Evolutionary conservation across 2,797 vertebrate species (phyloP).

Genomic region (Sebastes trivittatus): DNA sequence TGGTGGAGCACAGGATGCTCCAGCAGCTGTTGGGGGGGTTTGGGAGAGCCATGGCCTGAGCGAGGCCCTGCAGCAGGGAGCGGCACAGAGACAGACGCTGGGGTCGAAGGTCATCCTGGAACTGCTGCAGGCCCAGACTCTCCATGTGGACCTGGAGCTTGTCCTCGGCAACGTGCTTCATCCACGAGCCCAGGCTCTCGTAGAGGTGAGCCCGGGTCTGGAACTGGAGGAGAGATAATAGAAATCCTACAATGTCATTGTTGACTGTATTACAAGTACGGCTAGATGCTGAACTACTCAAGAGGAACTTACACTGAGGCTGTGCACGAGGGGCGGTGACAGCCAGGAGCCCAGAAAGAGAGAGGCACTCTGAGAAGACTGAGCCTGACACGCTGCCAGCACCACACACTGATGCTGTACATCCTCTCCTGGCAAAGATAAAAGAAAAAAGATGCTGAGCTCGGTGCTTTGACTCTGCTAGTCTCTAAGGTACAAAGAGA

Average conservation of each 20-base stretch:
- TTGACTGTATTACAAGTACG: too few relatives aligned
- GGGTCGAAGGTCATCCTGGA: constrained; percentile 68
- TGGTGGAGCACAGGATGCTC: constrained; percentile 84
- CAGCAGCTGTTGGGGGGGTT: constrained; percentile 89
- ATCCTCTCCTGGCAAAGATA: constrained; percentile 84
- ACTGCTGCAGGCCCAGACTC: constrained; percentile 85
- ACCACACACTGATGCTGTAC: constrained; percentile 89
- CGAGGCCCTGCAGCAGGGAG: constrained; percentile 85
- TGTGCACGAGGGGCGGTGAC: constrained; percentile 87
- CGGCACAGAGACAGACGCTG: constrained; percentile 71
- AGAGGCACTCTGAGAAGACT: constrained; percentile 90
- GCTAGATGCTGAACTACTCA: neutral
- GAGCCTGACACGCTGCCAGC: constrained; percentile 87
- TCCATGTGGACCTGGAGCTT: constrained; percentile 88
- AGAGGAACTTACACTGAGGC: constrained; percentile 86
- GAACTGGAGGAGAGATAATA: constrained; percentile 65
- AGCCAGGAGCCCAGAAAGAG: constrained; percentile 92
- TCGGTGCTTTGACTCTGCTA: accelerated
- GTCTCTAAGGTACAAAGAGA: too few relatives aligned
- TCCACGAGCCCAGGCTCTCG: constrained; percentile 84
- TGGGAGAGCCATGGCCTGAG: constrained; percentile 89
- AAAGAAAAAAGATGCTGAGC: neutral
- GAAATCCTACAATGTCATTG: neutral
- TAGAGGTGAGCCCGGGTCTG: constrained; percentile 86
- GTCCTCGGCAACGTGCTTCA: constrained; percentile 92